Evolutionary conservation across 1,140 invertebrate species (phyloP), one percentile per base, ranked within the genome.

Genomic region (Planococcus citri): DNA sequence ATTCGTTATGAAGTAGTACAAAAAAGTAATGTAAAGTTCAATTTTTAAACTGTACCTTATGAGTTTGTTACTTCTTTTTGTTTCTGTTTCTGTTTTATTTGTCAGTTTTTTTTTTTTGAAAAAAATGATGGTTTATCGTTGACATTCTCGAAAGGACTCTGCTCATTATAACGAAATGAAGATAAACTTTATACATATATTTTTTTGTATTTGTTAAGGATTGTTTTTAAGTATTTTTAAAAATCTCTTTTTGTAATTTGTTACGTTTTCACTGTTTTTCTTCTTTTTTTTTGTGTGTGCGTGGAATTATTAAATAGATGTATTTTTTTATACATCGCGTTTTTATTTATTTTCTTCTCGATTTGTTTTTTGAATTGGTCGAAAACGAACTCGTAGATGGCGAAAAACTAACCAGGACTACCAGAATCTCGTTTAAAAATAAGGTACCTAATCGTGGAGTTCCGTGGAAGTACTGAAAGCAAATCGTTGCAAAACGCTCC

Each of bases 161-260:
- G 41, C 41, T 51, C 41, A 51, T 51, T 51, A 33, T 9, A 51
- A 51, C 41, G 41, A 51, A 17, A 51, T 51, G 41, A 51, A 51
- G 10, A 51, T 51, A 6, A 9, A 51, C 10, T 51, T 51, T 51
- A 51, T 51, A 51, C 17, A 33, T 12, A 51, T 51, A 51, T 51
- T 9, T 51, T n/a, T 51, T 51, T 51, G 41, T 51, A 51, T 51
- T 51, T 51, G 41, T 51, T 51, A 51, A 51, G 41, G 17, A 9
- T 51, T 51, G 6, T 4, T 51, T 51, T 51, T 51, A 51, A 51
- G 41, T 51, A 51, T 51, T 51, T 51, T 51, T 51, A 51, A n/a
- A n/a, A 33, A 33, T 20, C 41, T 51, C n/a, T 51, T 51, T 51
- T 51, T 51, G n/a, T 51, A 51, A 51, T 51, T 51, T 51, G 41